phyloP scores from a whole-genome alignment of 2,113 vertebrate species.

The Albula goreensis region DNA sequence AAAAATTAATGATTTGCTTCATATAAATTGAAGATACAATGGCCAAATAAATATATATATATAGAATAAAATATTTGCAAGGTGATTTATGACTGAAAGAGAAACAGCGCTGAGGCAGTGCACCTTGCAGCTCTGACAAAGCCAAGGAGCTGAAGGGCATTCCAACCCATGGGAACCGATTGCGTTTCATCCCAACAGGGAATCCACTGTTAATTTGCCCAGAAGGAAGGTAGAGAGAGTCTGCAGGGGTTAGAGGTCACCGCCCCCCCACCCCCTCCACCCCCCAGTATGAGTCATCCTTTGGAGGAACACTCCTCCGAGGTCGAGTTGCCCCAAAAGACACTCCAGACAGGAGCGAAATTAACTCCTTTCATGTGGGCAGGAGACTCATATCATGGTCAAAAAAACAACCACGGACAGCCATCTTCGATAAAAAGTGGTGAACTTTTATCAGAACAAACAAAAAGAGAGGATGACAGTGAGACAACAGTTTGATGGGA shows the following conservation, averaged over 20 bases:
- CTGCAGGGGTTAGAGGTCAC: slow-evolving; percentile 6
- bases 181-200: not conserved
- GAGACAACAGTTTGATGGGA: too few relatives aligned
- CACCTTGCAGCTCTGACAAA: not conserved
- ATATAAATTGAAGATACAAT: not conserved
- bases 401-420: not conserved
- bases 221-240: not conserved
- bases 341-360: not conserved
- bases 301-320: not conserved
- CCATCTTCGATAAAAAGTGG: too few relatives aligned
- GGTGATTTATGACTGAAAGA: slow-evolving; percentile 1
- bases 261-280: too few relatives aligned
- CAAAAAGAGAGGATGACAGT: too few relatives aligned
- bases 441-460: too few relatives aligned
- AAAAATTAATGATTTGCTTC: not conserved
- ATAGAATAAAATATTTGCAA: not conserved
- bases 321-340: not conserved
- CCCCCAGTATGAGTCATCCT: not conserved
- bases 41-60: not conserved
- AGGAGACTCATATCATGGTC: not conserved
- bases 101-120: not conserved
- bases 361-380: not conserved
- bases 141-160: not conserved
- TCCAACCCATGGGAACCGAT: slow-evolving; percentile 7
- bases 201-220: slow-evolving; percentile 11